phyloP scores from a whole-genome alignment of 2,113 vertebrate genomes.

The Seriola quinqueradiata region DNA sequence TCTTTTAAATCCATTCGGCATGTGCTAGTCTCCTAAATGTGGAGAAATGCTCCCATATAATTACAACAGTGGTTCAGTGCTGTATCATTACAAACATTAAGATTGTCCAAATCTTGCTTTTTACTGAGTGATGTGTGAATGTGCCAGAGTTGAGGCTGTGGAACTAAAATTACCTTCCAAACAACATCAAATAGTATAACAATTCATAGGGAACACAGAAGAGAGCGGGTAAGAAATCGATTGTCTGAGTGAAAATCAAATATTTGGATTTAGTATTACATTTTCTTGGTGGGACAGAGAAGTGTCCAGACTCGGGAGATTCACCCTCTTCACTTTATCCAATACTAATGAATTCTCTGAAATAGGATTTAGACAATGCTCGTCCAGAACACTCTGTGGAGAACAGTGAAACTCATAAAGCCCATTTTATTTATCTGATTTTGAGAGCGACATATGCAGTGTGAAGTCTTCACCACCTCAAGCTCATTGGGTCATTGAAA shows the following conservation, averaged over 20 bases:
- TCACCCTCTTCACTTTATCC: not conserved
- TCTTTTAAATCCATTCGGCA: slow-evolving; percentile 6
- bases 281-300: not conserved
- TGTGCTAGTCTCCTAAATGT: not conserved
- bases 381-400: not conserved
- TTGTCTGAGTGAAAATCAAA: not conserved
- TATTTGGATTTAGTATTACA: not conserved
- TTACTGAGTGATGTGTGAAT: not conserved
- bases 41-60: not conserved
- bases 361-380: not conserved
- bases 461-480: not conserved
- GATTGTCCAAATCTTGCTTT: not conserved
- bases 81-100: not conserved
- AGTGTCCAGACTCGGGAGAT: not conserved
- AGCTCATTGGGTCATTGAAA: slow-evolving; percentile 1
- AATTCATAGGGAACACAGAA: not conserved
- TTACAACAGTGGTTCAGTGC: not conserved
- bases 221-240: not conserved
- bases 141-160: not conserved
- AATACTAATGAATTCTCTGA: slow-evolving; percentile 29
- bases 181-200: not conserved
- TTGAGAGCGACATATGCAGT: not conserved
- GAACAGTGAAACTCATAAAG: slow-evolving; percentile 18
- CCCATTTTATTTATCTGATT: slow-evolving; percentile 1
- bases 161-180: slow-evolving; percentile 1